Percentiles rank a stretch among this genome's conserved stretches.
Evolutionary conservation across 2,113 vertebrate species (phyloP).

Genomic region (Alectura lathami): DNA sequence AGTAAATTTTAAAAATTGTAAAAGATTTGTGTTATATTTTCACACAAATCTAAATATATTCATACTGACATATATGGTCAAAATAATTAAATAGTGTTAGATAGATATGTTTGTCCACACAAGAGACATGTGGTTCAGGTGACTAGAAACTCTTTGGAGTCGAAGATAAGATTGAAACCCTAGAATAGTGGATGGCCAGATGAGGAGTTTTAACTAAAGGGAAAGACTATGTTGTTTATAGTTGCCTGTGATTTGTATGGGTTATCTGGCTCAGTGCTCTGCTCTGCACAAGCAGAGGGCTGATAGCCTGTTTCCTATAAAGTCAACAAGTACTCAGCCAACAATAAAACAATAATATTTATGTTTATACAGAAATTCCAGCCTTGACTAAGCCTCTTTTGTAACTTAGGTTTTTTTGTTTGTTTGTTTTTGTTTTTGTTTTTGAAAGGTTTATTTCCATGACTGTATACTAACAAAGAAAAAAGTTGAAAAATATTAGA

Average conservation of each 20-base stretch:
- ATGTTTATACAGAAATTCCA: background rate
- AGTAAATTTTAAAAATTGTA: background rate
- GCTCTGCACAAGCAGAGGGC: background rate
- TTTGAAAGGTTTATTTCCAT: background rate
- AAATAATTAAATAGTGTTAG: background rate
- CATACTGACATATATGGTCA: background rate
- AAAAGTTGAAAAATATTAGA: background rate
- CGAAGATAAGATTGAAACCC: background rate
- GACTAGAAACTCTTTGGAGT: background rate
- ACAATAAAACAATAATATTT: background rate
- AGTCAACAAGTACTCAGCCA: background rate
- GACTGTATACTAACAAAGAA: background rate
- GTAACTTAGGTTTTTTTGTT: background rate
- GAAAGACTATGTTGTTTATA: background rate
- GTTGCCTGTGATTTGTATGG: background rate
- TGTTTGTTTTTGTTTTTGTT: no score
- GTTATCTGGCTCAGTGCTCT: background rate
- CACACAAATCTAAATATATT: background rate
- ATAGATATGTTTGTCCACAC: background rate
- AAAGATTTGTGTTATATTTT: background rate
- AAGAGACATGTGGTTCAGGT: accelerated
- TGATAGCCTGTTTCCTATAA: background rate
- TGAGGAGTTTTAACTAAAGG: background rate
- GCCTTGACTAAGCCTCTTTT: background rate
- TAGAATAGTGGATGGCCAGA: background rate